Percentiles rank a stretch among this genome's conserved stretches.
Evolutionary conservation across 2,113 vertebrate species (phyloP).

Genomic region (Microcebus lehilahytsara): DNA sequence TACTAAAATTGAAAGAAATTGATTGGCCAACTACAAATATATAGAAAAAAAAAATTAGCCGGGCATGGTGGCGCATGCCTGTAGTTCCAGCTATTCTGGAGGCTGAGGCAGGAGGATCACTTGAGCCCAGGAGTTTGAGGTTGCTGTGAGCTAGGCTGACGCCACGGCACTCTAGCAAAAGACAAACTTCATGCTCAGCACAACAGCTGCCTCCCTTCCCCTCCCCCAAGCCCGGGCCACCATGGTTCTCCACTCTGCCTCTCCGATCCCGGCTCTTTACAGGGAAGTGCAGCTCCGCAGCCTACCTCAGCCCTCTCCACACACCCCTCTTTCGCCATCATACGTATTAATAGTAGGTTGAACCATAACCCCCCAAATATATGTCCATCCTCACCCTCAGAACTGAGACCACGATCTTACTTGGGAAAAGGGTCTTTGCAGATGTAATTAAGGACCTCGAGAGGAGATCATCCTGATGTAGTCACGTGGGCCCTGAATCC

Average conservation of each 20-base stretch:
- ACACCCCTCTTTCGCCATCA: rapidly evolving
- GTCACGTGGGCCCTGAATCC: background rate
- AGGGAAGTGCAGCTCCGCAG: no score
- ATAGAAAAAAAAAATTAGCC: no score
- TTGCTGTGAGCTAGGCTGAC: no score
- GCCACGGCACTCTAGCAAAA: no score
- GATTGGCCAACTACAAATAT: no score
- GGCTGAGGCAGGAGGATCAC: no score
- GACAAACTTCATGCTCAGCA: background rate
- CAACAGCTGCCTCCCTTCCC: no score
- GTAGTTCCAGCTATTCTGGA: no score
- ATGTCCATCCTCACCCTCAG: background rate
- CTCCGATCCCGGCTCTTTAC: no score
- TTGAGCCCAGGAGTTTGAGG: no score
- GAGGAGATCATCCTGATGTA: background rate
- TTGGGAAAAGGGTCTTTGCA: background rate
- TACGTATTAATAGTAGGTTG: background rate
- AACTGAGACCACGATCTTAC: background rate
- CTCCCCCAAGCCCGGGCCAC: background rate
- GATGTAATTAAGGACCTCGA: background rate
- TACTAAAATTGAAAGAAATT: no score
- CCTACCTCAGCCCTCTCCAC: background rate
- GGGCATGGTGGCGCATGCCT: no score
- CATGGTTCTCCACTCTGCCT: background rate
- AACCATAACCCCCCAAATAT: background rate